phyloP scores from a whole-genome alignment of 2,113 vertebrate genomes.

The Alethe castanea region DNA sequence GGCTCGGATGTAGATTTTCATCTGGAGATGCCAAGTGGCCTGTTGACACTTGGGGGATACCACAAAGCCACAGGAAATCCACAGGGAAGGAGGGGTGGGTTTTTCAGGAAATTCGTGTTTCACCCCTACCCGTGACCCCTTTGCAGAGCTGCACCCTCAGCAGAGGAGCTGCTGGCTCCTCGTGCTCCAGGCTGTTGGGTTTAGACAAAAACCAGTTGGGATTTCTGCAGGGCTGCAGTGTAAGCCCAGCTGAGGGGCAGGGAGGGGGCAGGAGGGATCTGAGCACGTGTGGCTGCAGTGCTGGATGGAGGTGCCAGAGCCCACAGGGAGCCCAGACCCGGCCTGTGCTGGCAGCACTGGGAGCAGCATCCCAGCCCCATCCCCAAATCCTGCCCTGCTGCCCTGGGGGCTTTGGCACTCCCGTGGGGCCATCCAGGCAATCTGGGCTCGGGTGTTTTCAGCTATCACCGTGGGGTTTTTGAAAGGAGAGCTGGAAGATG shows the following conservation, averaged over 20 bases:
- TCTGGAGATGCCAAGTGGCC: background rate
- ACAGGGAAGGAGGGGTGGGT: background rate
- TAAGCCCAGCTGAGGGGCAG: background rate
- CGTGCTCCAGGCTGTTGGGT: background rate
- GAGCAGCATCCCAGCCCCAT: background rate
- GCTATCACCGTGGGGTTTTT: accelerated
- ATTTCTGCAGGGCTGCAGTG: background rate
- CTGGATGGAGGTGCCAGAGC: background rate
- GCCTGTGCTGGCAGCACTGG: background rate
- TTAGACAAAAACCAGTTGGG: background rate
- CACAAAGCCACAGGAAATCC: background rate
- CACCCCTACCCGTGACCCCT: background rate
- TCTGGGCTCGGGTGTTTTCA: accelerated
- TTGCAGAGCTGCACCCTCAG: background rate
- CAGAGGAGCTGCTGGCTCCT: background rate
- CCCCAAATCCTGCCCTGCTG: background rate
- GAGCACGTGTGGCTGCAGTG: accelerated
- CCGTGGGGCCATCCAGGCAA: accelerated
- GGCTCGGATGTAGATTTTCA: background rate
- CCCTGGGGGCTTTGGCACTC: background rate
- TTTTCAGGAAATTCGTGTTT: background rate
- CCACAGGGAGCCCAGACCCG: background rate
- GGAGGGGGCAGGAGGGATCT: background rate
- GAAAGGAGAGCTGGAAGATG: background rate
- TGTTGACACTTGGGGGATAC: background rate